Conservation (phyloP, 2,888 invertebrate species). For the Allolobophora icterica region DNA sequence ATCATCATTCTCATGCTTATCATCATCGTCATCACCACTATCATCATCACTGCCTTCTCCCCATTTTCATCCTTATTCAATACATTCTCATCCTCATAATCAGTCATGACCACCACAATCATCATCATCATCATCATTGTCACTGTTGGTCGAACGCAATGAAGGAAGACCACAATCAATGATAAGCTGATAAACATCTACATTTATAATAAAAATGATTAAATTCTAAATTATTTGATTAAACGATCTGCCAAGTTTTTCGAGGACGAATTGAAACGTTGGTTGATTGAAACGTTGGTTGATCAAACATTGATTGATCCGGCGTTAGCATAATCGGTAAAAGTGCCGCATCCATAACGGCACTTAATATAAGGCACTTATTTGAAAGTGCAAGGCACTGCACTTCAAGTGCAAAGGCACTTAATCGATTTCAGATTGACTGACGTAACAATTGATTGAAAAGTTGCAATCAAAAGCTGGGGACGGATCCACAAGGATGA, state of each 20-base stretch:
- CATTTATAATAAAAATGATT: slow-evolving; percentile 6
- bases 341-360: not conserved
- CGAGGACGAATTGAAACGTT: not conserved
- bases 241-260: not conserved
- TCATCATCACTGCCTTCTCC: not conserved
- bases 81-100: slow-evolving; percentile 20
- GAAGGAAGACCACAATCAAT: not conserved
- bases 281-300: slow-evolving; percentile 6
- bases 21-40: not conserved
- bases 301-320: not conserved
- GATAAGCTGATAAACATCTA: not conserved
- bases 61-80: not conserved
- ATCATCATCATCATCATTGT: not conserved
- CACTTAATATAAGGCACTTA: slow-evolving; percentile 3
- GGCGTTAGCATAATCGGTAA: not conserved
- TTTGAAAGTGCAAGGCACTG: not conserved
- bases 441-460: not conserved
- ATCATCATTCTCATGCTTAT: not conserved
- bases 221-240: slow-evolving; percentile 11
- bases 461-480: not conserved
- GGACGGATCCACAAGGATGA: not conserved
- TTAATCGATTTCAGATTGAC: not conserved
- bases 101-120: not conserved
- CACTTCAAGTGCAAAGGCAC: not conserved
- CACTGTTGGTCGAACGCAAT: not conserved